Base-by-base conservation (phyloP, 2,113 vertebrate genomes). In the Puntigrus tetrazona region DNA sequence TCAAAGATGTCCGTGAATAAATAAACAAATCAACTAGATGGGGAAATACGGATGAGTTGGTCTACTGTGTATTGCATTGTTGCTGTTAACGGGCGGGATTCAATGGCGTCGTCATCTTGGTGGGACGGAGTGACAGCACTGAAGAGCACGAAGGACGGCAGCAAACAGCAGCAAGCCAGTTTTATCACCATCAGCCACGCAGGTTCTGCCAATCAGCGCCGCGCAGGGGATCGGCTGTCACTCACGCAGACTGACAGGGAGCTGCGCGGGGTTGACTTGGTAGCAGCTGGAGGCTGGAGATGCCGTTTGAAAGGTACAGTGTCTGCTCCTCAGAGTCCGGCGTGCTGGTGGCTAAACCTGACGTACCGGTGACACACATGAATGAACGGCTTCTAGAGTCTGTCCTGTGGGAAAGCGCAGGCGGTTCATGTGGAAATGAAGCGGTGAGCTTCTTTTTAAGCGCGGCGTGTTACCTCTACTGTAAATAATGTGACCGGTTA, bases 111-210 rank as follows among this genome's bases (percentile, higher is more conserved):
- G 50, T 84, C 72, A 74, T 89, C 20, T 74, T 84, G 85, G 78
- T 47, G 59, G 86, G 78, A n/a, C 78, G 84, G 86, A 82, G 87
- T 89, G 88, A 89, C 88, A 84, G 88, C 61, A 43, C 41, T 43
- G 59, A 78, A 83, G 77, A 52, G 16, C 70, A 50, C 45, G 80
- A 82, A 82, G 82, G 77, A 77, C 73, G 34, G 78, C 61, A 59
- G 83, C 50, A 41, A 61, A 82, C 81, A 50, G 81, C 76, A 84
- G 81, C 81, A 76, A 31, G 57, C 61, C 63, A 20, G 84, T 41
- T 84, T 89, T 89, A 89, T 89, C 86, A n/a, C 61, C 75, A 43
- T 72, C 78, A 76, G 75, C 84, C 88, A 89, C 65, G 67, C 88
- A 65, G 61, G 75, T 38, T 57, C 88, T 82, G 84, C 81, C 86